Conservation (phyloP, 2,888 invertebrate genomes). For the Lordiphosa andalusiaca region DNA sequence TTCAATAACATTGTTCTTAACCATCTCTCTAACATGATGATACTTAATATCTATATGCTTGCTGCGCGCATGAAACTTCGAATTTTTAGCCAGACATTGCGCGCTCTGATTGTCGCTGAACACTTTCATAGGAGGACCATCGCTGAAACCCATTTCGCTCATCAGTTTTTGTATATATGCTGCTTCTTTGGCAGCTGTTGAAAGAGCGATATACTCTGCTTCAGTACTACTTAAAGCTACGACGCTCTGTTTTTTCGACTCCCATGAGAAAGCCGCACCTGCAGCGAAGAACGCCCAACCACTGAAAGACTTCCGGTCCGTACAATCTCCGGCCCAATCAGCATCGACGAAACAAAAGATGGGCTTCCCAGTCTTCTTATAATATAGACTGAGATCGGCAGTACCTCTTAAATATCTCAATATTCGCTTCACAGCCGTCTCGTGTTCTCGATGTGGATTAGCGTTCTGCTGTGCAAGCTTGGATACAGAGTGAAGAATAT, state of each 20-base stretch:
- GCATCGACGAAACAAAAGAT: conserved; percentile 9
- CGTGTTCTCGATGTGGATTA: conserved; percentile 6
- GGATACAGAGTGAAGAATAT: conserved; percentile 11
- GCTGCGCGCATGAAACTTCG: conserved; percentile 26
- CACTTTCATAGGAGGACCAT: background rate
- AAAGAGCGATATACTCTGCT: no score
- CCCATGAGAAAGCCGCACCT: background rate
- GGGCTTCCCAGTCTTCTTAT: conserved; percentile 4
- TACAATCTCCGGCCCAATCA: conserved; percentile 15
- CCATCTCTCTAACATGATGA: conserved; percentile 26
- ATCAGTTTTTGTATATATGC: no score
- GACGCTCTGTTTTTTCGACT: conserved; percentile 5
- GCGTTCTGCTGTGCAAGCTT: conserved; percentile 16
- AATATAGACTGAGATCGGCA: background rate
- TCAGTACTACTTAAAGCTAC: no score
- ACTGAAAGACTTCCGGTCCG: conserved; percentile 10
- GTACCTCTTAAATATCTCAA: conserved; percentile 1
- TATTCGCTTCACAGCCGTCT: conserved; percentile 8
- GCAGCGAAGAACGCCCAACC: conserved; percentile 11
- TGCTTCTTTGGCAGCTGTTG: conserved; percentile 17
- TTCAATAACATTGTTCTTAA: conserved; percentile 7
- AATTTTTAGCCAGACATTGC: conserved; percentile 28
- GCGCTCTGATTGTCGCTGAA: conserved; percentile 33
- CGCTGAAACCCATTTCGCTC: no score
- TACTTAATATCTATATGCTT: conserved; percentile 33